Evolutionary conservation across 2,888 invertebrate genomes (phyloP), one percentile per base, ranked within the genome.

Genomic region (Ypsolopha scabrella): DNA sequence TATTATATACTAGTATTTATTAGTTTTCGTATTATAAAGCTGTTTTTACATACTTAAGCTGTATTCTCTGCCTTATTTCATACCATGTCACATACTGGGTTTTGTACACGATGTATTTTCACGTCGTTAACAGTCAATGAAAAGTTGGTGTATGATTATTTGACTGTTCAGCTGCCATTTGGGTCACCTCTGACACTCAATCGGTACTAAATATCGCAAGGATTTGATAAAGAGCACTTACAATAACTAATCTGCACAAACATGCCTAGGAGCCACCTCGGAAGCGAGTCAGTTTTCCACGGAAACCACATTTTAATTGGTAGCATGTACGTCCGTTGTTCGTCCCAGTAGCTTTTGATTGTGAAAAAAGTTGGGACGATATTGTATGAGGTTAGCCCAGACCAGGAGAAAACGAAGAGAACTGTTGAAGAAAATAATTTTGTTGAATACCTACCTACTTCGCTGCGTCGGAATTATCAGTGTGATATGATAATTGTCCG

Each of bases 401-500:
- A 9, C 14, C 14, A 13, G 11, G 24, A 14, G 6, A 13, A 13
- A 13, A 14, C 13, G 7, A 43, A 24, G 43, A 43, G 43, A 43
- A 43, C 43, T 43, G 14, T 8, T 14, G 24, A 43, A 14, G 9
- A 43, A 43, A 11, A 8, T n/a, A 11, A 14, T 49, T 9, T 56
- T 56, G 6, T 62, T 35, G 11, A 59, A 52, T 11, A 58, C 11
- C 7, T 38, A n/a, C 14, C 34, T 13, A 14, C 24, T 13, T 2
- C 39, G 51, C 1, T 53, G 51, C 57, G 59, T 60, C 2, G 14
- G 14, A 1, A 44, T 49, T 13, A 60, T 51, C 11, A 52, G 44
- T n/a, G 51, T 14, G 11, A 13, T 47, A 34, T 50, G n/a, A n/a
- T n/a, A n/a, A n/a, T n/a, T n/a, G n/a, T n/a, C n/a, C n/a, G n/a